Evolutionary conservation across 2,888 invertebrate genomes (phyloP).

Genomic region (Cryptocheilus praepositus): DNA sequence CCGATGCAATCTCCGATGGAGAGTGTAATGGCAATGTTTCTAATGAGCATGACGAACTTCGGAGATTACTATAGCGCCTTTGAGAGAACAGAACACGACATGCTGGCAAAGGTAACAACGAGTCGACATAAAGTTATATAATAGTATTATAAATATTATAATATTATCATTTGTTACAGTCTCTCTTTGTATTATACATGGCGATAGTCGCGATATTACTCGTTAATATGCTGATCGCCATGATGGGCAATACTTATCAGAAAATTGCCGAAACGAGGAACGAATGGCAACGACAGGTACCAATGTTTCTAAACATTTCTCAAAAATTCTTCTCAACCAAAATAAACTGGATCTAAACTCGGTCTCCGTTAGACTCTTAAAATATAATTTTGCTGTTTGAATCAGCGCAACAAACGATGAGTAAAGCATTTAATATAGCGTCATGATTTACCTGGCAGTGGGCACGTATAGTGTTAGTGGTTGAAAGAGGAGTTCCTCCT

Average conservation of each 20-base stretch:
- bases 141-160: too few species aligned
- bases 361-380: too few species aligned
- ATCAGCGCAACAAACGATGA: too few species aligned
- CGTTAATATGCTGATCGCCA: constrained; percentile 98
- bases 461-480: constrained; percentile 97
- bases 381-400: too few species aligned
- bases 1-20: constrained; percentile 95
- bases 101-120: constrained; percentile 86
- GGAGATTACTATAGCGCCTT: constrained; percentile 96
- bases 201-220: constrained; percentile 95
- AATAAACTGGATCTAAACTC: not conserved
- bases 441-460: constrained; percentile 79
- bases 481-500: constrained; percentile 97
- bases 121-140: too few species aligned
- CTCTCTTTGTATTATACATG: constrained; percentile 97
- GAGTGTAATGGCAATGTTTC: constrained; percentile 97
- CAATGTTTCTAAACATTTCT: constrained; percentile 2
- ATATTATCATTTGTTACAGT: constrained; percentile 74
- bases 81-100: constrained; percentile 90
- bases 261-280: constrained; percentile 97
- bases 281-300: constrained; percentile 95
- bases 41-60: constrained; percentile 98
- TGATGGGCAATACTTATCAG: constrained; percentile 99
- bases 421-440: constrained; percentile 10
- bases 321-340: not conserved